These are phyloP conservation scores for Eidolon dupreanum DNA, from an alignment of 2,797 vertebrate genomes.

Conservation along the genomic window DNA sequence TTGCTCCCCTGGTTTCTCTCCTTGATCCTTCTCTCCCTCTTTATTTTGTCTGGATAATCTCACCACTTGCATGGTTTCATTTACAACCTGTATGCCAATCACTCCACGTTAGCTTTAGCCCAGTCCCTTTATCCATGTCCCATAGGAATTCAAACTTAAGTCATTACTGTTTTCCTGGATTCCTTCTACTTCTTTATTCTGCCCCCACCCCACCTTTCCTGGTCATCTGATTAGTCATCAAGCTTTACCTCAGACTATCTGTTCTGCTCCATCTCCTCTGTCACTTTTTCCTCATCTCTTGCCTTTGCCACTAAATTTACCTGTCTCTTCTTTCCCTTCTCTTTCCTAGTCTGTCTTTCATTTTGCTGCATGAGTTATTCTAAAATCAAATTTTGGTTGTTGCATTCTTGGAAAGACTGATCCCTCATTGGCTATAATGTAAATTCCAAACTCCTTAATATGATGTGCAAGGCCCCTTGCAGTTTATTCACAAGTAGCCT, in stretches of 20 bases:
- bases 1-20: neutral
- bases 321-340: neutral
- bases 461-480: neutral
- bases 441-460: neutral
- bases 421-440: neutral
- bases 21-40: neutral
- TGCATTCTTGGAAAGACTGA: neutral
- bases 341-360: neutral
- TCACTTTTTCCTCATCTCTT: neutral
- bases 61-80: neutral
- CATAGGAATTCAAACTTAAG: neutral
- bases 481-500: neutral
- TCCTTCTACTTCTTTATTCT: neutral
- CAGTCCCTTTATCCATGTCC: neutral
- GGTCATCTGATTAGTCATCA: neutral
- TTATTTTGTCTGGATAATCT: neutral
- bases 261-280: neutral
- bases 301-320: neutral
- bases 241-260: neutral
- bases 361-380: neutral
- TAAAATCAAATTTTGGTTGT: constrained; percentile 35
- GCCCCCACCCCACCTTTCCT: neutral
- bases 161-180: neutral
- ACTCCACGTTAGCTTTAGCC: neutral
- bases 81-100: neutral